Evolutionary conservation across 2,888 invertebrate species (phyloP), one percentile per base, ranked within the genome.

Genomic region (Platerodrilus igneus): DNA sequence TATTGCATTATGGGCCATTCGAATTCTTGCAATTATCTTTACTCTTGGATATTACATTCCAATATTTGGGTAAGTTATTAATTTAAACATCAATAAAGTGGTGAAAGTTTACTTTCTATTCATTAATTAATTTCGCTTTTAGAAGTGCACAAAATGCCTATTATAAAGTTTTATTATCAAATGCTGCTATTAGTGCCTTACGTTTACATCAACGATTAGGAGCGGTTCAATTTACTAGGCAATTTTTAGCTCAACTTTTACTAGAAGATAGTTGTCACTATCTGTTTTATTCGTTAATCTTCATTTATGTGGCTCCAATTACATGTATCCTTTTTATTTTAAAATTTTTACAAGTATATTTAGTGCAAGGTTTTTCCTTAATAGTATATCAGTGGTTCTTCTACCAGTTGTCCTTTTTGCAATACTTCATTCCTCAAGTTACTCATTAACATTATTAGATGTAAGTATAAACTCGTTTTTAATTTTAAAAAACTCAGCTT

Each of bases 211-310:
- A 99, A 68, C 78, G 97, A 45, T 73, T 97, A 53, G 93, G 94
- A 11, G 74, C 80, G 47, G 85, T 94, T 56, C 77, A 84, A 40
- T 72, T 96, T 37, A 86, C 81, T 18, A 74, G 87, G 46, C 86
- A 89, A 65, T 97, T 94, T 69, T 69, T 96, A 43, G 77, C 80
- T 4, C 71, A 78, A 32, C 72, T 97, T 52, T 75, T 92, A 57
- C 67, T 84, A 14, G 97, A 99, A 68, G 91, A 91, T 70, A 93
- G 94, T 56, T 94, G 91, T 48, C 99, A 99, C 67, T 99, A 99
- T 63, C 75, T 99, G 50, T 83, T 97, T 72, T 99, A 87, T 70
- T 91, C 94, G 27, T 72, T 95, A 54, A 90, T 97, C 62, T 99
- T 99, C 69, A 77, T 96, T 59, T 92, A 88, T 67, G 86, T 86